Conservation (phyloP, 2,888 invertebrate genomes). For the Euclidia mi region DNA sequence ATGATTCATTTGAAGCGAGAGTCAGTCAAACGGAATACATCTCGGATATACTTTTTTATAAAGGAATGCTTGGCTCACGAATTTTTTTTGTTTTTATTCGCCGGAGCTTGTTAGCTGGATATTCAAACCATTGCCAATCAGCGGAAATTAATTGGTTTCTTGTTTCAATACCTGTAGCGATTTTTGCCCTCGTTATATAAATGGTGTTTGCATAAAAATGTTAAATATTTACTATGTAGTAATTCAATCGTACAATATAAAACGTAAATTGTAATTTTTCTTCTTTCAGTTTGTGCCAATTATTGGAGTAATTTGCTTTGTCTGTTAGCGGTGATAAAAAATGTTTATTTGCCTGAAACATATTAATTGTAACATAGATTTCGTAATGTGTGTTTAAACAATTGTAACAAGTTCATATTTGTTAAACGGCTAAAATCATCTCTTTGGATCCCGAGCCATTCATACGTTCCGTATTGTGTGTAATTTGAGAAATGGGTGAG, state of each 20-base stretch:
- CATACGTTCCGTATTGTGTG: no score
- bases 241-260: conserved; percentile 2
- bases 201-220: conserved; percentile 32
- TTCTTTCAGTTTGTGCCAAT: no score
- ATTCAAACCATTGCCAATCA: conserved; percentile 55
- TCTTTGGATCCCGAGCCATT: no score
- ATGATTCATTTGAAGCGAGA: conserved; percentile 27
- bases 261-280: background rate
- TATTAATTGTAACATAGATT: no score
- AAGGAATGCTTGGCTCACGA: conserved; percentile 21
- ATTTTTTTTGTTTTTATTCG: conserved; percentile 49
- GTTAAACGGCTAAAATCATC: no score
- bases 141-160: conserved; percentile 55
- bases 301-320: no score
- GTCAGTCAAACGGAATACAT: conserved; percentile 45
- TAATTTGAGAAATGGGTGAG: no score
- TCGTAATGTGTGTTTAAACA: no score
- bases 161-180: conserved; percentile 43
- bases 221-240: conserved; percentile 39
- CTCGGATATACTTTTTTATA: conserved; percentile 30
- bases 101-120: conserved; percentile 44
- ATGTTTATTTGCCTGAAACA: no score
- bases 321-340: no score
- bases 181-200: conserved; percentile 44
- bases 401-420: no score